These are phyloP conservation scores for Propithecus coquereli DNA, from an alignment of 2,113 vertebrate genomes.

Conservation along the genomic window DNA sequence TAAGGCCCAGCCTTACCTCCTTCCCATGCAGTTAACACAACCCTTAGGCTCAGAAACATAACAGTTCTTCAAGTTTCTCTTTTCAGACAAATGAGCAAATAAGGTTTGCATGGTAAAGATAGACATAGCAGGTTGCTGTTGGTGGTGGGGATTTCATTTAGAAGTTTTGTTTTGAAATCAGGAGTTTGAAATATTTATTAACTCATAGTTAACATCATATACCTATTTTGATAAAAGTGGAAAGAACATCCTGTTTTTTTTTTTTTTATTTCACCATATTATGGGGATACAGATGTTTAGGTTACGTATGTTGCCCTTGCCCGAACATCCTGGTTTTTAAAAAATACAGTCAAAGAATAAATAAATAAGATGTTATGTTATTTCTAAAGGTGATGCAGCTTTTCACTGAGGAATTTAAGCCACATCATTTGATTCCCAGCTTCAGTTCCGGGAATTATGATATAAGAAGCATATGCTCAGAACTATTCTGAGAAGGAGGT, in stretches of 20 bases:
- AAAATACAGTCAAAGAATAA: not conserved
- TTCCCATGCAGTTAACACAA: fast-evolving
- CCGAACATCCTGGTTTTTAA: not conserved
- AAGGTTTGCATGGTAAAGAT: not conserved
- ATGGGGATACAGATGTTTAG: too few species aligned
- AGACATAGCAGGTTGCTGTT: not conserved
- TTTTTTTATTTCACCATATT: too few species aligned
- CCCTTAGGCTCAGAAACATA: not conserved
- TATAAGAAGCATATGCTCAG: not conserved
- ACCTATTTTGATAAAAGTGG: not conserved
- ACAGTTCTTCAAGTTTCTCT: not conserved
- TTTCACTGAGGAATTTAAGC: not conserved
- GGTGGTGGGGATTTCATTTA: not conserved
- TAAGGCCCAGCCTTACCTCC: not conserved
- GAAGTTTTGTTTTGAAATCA: not conserved
- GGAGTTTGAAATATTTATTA: not conserved
- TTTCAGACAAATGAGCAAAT: not conserved
- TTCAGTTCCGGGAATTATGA: not conserved
- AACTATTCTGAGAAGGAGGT: not conserved
- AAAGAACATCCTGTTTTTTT: not conserved
- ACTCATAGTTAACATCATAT: not conserved
- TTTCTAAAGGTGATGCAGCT: not conserved
- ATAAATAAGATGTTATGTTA: not conserved
- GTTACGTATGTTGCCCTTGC: too few species aligned
- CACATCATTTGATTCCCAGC: not conserved